phyloP scores from a whole-genome alignment of 1,140 invertebrate species.

The Oncopeltus fasciatus region DNA sequence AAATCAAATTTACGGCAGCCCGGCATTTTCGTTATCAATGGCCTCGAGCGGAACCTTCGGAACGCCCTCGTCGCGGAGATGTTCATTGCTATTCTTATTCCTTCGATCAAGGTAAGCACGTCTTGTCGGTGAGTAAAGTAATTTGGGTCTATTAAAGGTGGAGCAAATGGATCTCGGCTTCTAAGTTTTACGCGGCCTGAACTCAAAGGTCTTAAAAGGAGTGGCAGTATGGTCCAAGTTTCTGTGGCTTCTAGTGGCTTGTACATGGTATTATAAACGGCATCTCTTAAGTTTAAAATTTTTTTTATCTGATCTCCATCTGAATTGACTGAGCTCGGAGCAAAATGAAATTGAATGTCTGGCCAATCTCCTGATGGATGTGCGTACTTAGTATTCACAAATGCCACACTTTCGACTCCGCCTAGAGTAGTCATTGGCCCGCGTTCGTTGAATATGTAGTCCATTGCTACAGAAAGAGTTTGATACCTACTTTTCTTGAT shows the following conservation, averaged over 20 bases:
- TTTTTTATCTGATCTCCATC: constrained; percentile 62
- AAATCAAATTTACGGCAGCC: constrained; percentile 49
- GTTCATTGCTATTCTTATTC: constrained; percentile 65
- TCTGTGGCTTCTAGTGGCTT: constrained; percentile 62
- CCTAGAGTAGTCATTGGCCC: constrained; percentile 63
- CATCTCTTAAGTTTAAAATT: constrained; percentile 58
- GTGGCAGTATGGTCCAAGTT: constrained; percentile 68
- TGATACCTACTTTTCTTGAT: constrained; percentile 64
- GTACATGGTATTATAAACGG: constrained; percentile 70
- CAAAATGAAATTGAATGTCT: constrained; percentile 75
- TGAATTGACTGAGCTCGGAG: constrained; percentile 64
- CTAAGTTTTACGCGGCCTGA: constrained; percentile 63
- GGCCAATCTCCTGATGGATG: constrained; percentile 57
- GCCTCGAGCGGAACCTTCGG: constrained; percentile 59
- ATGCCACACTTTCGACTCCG: constrained; percentile 67
- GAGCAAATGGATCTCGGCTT: constrained; percentile 59
- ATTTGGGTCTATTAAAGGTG: constrained; percentile 81
- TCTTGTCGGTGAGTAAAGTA: constrained; percentile 73
- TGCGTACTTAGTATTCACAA: constrained; percentile 70
- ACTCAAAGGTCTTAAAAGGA: constrained; percentile 67
- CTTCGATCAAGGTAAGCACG: constrained; percentile 57
- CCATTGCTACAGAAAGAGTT: constrained; percentile 57
- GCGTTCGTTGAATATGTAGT: constrained; percentile 62
- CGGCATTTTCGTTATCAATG: constrained; percentile 62
- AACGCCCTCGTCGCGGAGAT: constrained; percentile 65